Percentiles rank a stretch among this genome's conserved stretches.
Conservation (phyloP, 30 jellyfish, hydroid and myxozoan species). For the Chironex yamaguchii region DNA sequence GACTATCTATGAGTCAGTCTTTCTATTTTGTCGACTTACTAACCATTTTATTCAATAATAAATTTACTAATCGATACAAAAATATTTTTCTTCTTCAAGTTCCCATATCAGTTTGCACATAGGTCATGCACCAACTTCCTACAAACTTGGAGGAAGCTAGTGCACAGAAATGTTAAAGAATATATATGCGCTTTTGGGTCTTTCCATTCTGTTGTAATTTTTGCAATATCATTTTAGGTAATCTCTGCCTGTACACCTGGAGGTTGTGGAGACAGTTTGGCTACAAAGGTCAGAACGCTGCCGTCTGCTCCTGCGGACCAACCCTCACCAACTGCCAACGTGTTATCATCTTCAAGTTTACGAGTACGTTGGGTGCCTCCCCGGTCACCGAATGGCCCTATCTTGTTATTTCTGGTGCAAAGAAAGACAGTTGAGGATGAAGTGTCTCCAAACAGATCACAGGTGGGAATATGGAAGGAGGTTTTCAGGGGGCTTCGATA, state of each 20-base stretch:
- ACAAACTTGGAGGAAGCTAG: too few species aligned
- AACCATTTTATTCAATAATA: too few species aligned
- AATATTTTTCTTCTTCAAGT: too few species aligned
- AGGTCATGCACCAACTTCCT: too few species aligned
- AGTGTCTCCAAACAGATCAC: constrained; percentile 51
- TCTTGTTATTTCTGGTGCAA: constrained; percentile 29
- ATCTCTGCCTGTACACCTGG: constrained; percentile 86
- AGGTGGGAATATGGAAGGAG: constrained; percentile 27
- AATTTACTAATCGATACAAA: too few species aligned
- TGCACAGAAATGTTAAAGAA: too few species aligned
- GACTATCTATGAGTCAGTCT: neutral
- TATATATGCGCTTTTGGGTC: too few species aligned
- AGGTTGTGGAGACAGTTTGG: constrained; percentile 83
- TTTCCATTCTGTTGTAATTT: too few species aligned
- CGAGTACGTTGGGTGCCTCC: constrained; percentile 89
- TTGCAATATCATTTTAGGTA: too few species aligned
- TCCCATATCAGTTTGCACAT: too few species aligned
- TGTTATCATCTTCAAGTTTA: constrained; percentile 69
- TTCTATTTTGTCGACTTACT: neutral
- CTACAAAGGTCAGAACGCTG: constrained; percentile 72
- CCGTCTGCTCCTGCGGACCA: constrained; percentile 85
- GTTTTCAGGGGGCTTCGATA: constrained; percentile 57
- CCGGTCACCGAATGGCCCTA: constrained; percentile 80
- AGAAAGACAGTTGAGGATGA: constrained; percentile 72
- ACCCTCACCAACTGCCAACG: constrained; percentile 81